Conservation (phyloP, 2,888 invertebrate genomes). For the Junonia oenone region DNA sequence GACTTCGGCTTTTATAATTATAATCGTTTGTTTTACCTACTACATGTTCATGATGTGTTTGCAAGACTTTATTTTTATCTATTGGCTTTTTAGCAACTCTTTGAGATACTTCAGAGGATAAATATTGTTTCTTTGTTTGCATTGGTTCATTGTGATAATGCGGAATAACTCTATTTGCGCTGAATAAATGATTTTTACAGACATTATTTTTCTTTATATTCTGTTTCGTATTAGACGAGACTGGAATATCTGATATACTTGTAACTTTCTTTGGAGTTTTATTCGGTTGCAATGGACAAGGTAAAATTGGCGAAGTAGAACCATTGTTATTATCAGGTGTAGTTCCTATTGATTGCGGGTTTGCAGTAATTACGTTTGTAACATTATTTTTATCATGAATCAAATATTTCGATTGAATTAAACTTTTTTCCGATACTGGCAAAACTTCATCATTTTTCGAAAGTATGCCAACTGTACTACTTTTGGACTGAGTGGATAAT, state of each 20-base stretch:
- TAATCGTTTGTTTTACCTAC: background rate
- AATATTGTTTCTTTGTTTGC: too few relatives aligned
- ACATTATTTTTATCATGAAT: background rate
- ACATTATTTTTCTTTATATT: background rate
- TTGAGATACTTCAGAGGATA: background rate
- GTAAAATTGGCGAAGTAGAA: constrained; percentile 8
- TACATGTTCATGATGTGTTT: background rate
- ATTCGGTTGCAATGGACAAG: background rate
- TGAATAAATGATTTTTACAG: constrained; percentile 6
- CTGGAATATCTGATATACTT: background rate
- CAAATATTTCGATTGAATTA: too few relatives aligned
- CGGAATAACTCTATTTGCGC: constrained; percentile 16
- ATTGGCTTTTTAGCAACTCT: background rate
- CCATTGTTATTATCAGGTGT: background rate
- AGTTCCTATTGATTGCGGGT: background rate
- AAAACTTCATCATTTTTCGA: too few relatives aligned
- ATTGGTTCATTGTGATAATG: constrained; percentile 13
- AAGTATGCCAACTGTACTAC: too few relatives aligned
- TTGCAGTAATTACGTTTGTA: background rate
- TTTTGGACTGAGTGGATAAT: too few relatives aligned
- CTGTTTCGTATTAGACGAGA: background rate
- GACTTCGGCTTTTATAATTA: background rate
- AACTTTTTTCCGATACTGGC: too few relatives aligned
- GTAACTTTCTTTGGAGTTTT: background rate
- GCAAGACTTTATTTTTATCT: background rate